Base-by-base conservation (phyloP, 2,113 vertebrate species). In the Psettodes erumei region DNA sequence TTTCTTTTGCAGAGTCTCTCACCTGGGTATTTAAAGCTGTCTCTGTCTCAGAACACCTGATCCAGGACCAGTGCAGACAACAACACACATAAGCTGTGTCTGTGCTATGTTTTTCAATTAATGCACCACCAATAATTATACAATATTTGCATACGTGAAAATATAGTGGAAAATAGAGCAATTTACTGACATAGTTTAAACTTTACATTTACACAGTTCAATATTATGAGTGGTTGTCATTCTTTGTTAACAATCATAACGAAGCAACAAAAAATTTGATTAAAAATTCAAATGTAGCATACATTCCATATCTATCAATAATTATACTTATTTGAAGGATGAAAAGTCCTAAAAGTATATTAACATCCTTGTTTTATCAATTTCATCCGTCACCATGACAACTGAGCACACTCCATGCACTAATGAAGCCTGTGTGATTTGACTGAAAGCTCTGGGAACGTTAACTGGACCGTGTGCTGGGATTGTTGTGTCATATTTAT, bases 1-100 rank as follows among this genome's bases (percentile, higher is more conserved):
- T 47, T 54, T 55, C 47, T 77, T 56, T 65, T n/a, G n/a, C n/a
- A 21, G 25, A 70, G 59, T 1, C 4, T 43, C 70, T 62, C 60
- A 63, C 61, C 33, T 6, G 79, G 64, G 70, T 79, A 50, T 76
- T 42, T 43, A 59, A 50, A 16, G 50, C 37, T 74, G 21, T 11
- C 35, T 58, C 68, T 48, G 15, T 30, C 38, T 8, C 5, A 67
- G 75, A 53, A 50, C 18, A 28, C 50, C 27, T 74, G 53, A 47
- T 47, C 2, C 21, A 30, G 37, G 21, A 8, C 16, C 0, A 30
- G 27, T 23, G 28, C 68, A 40, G 2, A 61, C 21, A 50, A 23
- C 48, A 12, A 7, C 48, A 8, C 8, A 12, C 18, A 23, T 15
- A 13, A 42, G 6, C 23, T 18, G 2, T 18, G 13, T 32, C 8